phyloP scores from a whole-genome alignment of 1,140 invertebrate species.

The Macrobrachium nipponense region DNA sequence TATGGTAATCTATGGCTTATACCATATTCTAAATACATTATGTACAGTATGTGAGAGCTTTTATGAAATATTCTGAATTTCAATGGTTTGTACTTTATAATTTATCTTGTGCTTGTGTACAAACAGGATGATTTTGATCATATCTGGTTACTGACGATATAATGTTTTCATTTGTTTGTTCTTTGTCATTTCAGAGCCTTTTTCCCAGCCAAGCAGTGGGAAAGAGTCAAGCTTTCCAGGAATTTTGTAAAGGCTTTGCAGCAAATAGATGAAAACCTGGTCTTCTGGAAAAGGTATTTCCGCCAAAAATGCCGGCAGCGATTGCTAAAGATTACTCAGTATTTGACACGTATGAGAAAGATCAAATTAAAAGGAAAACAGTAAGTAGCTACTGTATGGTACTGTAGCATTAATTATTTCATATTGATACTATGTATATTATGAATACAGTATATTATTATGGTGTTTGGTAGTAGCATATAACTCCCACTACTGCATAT shows the following conservation, averaged over 20 bases:
- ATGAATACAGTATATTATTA: no score
- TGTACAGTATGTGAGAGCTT: no score
- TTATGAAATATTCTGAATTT: no score
- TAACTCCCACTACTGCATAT: no score
- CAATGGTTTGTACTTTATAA: not conserved
- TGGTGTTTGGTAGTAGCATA: no score
- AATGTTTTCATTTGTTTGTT: not conserved
- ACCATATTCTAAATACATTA: no score
- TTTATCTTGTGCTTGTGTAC: not conserved
- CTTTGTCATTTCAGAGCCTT: constrained; percentile 74
- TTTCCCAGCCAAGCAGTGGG: constrained; percentile 93
- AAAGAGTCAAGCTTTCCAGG: constrained; percentile 91
- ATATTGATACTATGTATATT: not conserved
- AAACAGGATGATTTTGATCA: no score
- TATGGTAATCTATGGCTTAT: no score
- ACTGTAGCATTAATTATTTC: not conserved
- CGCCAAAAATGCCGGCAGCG: constrained; percentile 94
- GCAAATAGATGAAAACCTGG: constrained; percentile 96
- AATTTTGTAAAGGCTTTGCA: constrained; percentile 96
- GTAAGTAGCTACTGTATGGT: constrained; percentile 72
- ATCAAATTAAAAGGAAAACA: constrained; percentile 83
- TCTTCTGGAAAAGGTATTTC: constrained; percentile 92
- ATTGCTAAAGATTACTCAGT: constrained; percentile 96
- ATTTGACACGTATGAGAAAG: constrained; percentile 96
- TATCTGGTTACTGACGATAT: no score